Conservation (phyloP, 2,888 invertebrate genomes). For the Morinoia aosen region DNA sequence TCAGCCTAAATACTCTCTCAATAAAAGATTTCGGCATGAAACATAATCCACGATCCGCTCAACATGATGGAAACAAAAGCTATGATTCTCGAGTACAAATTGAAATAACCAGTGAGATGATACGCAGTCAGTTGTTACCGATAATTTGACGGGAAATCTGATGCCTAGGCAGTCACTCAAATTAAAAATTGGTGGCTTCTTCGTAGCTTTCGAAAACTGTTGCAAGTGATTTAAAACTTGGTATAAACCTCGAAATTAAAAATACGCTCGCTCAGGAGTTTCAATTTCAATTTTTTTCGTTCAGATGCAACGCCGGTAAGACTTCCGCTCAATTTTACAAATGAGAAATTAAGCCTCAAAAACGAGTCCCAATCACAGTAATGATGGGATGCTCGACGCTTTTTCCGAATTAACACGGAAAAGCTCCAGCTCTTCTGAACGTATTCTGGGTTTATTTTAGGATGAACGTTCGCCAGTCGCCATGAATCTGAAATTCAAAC, state of each 20-base stretch:
- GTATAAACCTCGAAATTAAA: background rate
- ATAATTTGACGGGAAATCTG: background rate
- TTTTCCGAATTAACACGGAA: background rate
- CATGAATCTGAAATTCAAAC: background rate
- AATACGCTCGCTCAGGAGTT: background rate
- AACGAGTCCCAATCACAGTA: background rate
- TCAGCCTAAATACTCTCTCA: no score
- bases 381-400: background rate
- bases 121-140: no score
- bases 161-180: background rate
- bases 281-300: background rate
- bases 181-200: background rate
- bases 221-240: background rate
- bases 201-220: background rate
- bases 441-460: background rate
- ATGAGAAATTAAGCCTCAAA: background rate
- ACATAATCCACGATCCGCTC: no score
- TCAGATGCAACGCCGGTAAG: background rate
- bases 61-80: no score
- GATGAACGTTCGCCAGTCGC: background rate
- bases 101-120: no score
- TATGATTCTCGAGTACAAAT: no score
- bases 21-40: no score
- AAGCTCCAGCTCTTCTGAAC: background rate
- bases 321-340: background rate